These are phyloP conservation scores for Gandaritis pyraliata DNA, from an alignment of 2,888 invertebrate genomes.

Conservation along the genomic window DNA sequence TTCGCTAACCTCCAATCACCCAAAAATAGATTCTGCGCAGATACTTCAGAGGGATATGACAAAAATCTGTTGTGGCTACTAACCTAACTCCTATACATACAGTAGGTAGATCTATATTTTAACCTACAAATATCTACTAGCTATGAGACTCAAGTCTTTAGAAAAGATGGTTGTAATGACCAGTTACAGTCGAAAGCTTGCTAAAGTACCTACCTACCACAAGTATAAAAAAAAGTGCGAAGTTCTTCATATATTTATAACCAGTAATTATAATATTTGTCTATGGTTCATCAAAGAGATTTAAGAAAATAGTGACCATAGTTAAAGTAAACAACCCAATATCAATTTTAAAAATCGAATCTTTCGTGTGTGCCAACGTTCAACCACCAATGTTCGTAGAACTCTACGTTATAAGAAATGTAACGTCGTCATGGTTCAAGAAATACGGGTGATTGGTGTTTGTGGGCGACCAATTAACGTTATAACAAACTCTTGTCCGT, in stretches of 20 bases:
- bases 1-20: too few species aligned
- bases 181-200: not conserved
- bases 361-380: constrained; percentile 55
- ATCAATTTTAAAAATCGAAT: constrained; percentile 74
- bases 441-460: constrained; percentile 52
- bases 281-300: constrained; percentile 71
- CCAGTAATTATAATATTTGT: constrained; percentile 66
- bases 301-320: constrained; percentile 69
- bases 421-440: constrained; percentile 38
- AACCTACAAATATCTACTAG: too few species aligned
- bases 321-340: constrained; percentile 73
- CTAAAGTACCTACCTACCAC: too few species aligned
- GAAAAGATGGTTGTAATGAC: too few species aligned
- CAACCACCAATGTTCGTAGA: constrained; percentile 15
- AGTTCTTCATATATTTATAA: constrained; percentile 16
- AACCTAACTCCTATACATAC: too few species aligned
- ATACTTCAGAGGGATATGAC: too few species aligned
- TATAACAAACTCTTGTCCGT: constrained; percentile 77
- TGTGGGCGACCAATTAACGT: constrained; percentile 77
- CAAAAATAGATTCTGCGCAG: too few species aligned
- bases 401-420: constrained; percentile 11
- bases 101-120: too few species aligned
- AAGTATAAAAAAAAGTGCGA: constrained; percentile 16
- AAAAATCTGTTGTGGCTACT: too few species aligned
- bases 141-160: too few species aligned